A percentile compares a stretch with the other conserved stretches of the same genome.
Evolutionary conservation across 2,113 vertebrate species (phyloP).

Genomic region (Ceyx melanurus): DNA sequence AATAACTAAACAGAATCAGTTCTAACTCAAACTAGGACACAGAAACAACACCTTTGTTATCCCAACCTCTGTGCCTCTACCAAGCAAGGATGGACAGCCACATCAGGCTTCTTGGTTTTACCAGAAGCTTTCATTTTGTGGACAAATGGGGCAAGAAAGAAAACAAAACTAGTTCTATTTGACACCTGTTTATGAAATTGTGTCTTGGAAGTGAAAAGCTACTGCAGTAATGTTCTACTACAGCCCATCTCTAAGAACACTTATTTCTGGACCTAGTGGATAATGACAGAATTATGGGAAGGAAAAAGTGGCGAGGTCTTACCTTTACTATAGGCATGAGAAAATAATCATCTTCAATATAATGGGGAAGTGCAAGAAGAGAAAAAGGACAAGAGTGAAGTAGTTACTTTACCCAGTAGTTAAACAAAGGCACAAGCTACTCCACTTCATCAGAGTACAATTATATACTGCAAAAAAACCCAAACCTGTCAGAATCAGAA

Average conservation of each 20-base stretch:
- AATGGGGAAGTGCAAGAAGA: neutral
- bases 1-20: neutral
- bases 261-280: neutral
- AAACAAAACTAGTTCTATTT: slow-evolving; percentile 5
- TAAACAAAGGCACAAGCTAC: accelerated
- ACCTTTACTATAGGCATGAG: neutral
- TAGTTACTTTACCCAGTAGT: neutral
- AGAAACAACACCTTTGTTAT: neutral
- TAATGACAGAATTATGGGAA: neutral
- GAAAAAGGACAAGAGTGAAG: neutral
- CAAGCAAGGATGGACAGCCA: neutral
- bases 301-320: neutral
- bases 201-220: slow-evolving; percentile 12
- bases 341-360: neutral
- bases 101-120: neutral
- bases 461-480: neutral
- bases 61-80: neutral
- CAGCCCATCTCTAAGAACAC: neutral
- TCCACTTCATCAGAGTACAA: neutral
- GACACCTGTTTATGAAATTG: neutral
- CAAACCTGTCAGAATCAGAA: neutral
- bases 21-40: neutral
- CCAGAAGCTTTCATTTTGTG: neutral
- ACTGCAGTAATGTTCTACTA: neutral
- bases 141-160: neutral